Percentiles rank a stretch among this genome's conserved stretches.
Evolutionary conservation across 2,888 invertebrate species (phyloP).

Genomic region (Ophioninae sp.): DNA sequence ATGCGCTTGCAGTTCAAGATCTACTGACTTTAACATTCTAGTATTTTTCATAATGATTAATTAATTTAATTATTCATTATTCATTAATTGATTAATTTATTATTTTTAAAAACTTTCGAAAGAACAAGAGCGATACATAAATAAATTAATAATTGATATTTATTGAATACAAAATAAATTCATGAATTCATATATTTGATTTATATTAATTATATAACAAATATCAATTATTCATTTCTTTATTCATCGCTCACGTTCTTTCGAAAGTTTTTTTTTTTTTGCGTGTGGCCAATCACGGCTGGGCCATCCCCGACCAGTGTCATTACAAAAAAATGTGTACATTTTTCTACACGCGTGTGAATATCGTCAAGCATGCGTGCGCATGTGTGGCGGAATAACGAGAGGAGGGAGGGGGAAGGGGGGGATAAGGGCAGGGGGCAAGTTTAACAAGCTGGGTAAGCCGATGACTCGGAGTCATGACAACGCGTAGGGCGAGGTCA

Average conservation of each 20-base stretch:
- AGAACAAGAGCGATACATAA: too few species aligned
- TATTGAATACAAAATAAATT: too few species aligned
- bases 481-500: constrained; percentile 78
- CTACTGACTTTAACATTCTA: neutral
- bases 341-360: constrained; percentile 25
- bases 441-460: constrained; percentile 79
- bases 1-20: neutral
- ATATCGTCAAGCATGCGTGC: constrained; percentile 1
- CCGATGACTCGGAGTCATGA: constrained; percentile 80
- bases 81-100: too few species aligned
- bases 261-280: neutral
- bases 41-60: neutral
- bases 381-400: constrained; percentile 68
- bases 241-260: neutral
- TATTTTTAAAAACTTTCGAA: too few species aligned
- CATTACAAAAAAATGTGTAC: constrained; percentile 11
- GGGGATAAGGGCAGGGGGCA: constrained; percentile 76
- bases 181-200: too few species aligned
- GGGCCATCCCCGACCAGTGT: neutral
- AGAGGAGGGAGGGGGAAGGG: constrained; percentile 59
- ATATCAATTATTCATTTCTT: too few species aligned
- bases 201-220: too few species aligned
- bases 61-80: too few species aligned
- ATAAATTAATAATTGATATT: too few species aligned
- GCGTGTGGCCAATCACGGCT: constrained; percentile 46